Evolutionary conservation across 2,888 invertebrate genomes (phyloP), one percentile per base, ranked within the genome.

Genomic region (Caenorhabditis sulstoni): DNA sequence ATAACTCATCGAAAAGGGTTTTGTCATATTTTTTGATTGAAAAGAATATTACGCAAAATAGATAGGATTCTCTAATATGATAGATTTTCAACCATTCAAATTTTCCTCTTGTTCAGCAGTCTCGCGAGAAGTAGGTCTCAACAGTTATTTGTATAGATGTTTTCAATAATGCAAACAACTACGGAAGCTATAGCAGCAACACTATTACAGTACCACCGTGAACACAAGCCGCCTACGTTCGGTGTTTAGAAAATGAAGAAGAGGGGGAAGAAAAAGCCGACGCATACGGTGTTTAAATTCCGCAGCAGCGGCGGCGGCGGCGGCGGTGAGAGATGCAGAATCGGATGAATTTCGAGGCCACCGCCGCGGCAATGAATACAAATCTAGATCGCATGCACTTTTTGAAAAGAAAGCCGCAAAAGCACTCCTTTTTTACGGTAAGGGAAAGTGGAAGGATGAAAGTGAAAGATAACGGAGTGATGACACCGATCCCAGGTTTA

Each of bases 371-470:
- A 53, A 68, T 52, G 53, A 39, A 70, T 61, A 61, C 37, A 37
- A 70, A 70, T 61, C 50, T 59, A 61, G 58, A 70, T 70, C 61
- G 53, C 61, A 61, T 70, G 70, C 70, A 70, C 70, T 70, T 70
- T 61, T 61, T 53, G 14, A 45, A 47, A 35, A n/a, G 18, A n/a
- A 52, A 47, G 52, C 52, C 29, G 52, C 52, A 4, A 52, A 52
- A 52, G 23, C 23, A 52, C 29, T 52, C 23, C 29, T 23, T 52
- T 52, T 52, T 23, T 29, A 5, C 29, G 29, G 29, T 7, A 7
- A 29, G 7, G 1, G 57, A 67, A 50, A 68, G 67, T 14, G 59
- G 61, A 57, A 71, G 71, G 29, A 29, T 29, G 29, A 29, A 29
- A 7, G 29, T 3, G 29, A 29, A 5, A 29, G 29, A 41, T 41